Conservation (phyloP, 2,797 vertebrate species). For the Remorina albescens region DNA sequence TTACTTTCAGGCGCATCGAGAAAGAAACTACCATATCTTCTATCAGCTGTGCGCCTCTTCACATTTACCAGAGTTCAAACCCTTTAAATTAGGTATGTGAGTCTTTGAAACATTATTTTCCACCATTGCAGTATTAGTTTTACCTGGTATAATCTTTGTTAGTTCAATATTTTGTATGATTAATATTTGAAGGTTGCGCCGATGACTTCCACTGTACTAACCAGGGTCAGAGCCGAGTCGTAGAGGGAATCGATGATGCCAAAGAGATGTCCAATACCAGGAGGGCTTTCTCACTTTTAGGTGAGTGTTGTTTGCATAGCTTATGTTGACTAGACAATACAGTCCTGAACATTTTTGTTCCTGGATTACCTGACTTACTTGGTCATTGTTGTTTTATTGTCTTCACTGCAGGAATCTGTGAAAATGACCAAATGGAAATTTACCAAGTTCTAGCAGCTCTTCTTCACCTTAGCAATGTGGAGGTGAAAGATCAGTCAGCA, state of each 20-base stretch:
- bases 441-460: constrained; percentile 94
- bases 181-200: constrained; percentile 85
- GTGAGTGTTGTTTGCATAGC: constrained; percentile 77
- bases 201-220: constrained; percentile 91
- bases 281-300: constrained; percentile 91
- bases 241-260: constrained; percentile 92
- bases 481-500: constrained; percentile 88
- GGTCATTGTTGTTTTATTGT: not conserved
- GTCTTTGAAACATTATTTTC: not conserved
- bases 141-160: not conserved
- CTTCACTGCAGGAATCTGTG: constrained; percentile 87
- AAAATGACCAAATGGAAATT: constrained; percentile 92
- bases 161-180: constrained; percentile 20
- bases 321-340: not conserved
- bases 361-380: not conserved
- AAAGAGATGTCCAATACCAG: constrained; percentile 91
- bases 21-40: constrained; percentile 99
- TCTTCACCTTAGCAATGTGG: constrained; percentile 96
- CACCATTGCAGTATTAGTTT: not conserved
- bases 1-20: constrained; percentile 89
- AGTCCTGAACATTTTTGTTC: constrained; percentile 2
- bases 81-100: constrained; percentile 90
- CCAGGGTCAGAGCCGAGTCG: constrained; percentile 91
- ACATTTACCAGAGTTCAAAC: constrained; percentile 92
- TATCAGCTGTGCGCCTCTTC: constrained; percentile 98